Percentiles rank a stretch among this genome's conserved stretches.
Conservation (phyloP, 1,140 invertebrate genomes). For the Drosophila obscura region DNA sequence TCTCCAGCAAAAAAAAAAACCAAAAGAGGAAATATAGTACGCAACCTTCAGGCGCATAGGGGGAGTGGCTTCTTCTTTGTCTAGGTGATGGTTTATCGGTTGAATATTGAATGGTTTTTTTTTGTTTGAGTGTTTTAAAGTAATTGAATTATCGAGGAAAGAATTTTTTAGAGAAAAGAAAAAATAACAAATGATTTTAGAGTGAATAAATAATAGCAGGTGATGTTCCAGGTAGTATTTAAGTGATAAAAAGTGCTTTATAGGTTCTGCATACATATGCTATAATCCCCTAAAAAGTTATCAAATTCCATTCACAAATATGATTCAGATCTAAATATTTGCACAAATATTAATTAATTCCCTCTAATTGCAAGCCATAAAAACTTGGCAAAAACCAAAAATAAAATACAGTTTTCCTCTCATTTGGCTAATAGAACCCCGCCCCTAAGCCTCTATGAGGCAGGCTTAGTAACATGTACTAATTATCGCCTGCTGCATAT, state of each 20-base stretch:
- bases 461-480: constrained; percentile 12
- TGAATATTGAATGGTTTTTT: too few relatives aligned
- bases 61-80: too few relatives aligned
- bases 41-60: too few relatives aligned
- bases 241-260: too few relatives aligned
- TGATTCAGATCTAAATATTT: too few relatives aligned
- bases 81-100: constrained; percentile 14
- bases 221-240: too few relatives aligned
- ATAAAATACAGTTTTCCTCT: constrained; percentile 11
- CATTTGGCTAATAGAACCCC: constrained; percentile 17
- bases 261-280: constrained; percentile 1
- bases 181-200: too few relatives aligned
- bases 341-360: neutral
- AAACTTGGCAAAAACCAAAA: constrained; percentile 23
- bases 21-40: constrained; percentile 5
- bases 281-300: neutral
- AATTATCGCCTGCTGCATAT: constrained; percentile 46
- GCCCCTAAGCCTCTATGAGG: neutral
- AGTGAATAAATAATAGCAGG: too few relatives aligned
- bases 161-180: too few relatives aligned
- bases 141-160: constrained; percentile 53
- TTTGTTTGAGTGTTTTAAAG: neutral
- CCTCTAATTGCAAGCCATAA: constrained; percentile 11
- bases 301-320: too few relatives aligned
- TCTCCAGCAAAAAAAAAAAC: constrained; percentile 16